These are phyloP conservation scores for Henicopernis longicauda DNA, from an alignment of 2,113 vertebrate species.

Conservation along the genomic window DNA sequence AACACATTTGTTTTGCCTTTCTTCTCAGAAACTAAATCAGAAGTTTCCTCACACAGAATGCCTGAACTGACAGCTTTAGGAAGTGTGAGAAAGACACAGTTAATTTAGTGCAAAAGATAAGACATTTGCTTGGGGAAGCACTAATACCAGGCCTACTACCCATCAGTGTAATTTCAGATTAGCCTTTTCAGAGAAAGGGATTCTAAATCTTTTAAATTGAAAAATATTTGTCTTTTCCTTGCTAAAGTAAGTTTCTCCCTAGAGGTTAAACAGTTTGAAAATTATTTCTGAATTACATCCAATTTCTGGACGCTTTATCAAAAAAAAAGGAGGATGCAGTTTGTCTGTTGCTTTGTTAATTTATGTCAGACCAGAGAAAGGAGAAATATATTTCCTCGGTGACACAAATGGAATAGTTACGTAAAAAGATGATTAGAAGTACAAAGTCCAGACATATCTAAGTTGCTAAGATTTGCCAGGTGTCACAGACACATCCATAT, in stretches of 20 bases:
- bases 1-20: conserved; percentile 7
- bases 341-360: neutral
- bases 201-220: conserved; percentile 45
- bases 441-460: neutral
- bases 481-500: neutral
- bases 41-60: neutral
- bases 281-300: conserved; percentile 15
- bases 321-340: neutral
- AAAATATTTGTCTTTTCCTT: conserved; percentile 22
- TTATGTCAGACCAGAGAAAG: neutral
- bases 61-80: conserved; percentile 28
- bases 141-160: neutral
- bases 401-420: neutral
- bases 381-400: neutral
- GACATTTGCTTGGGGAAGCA: conserved; percentile 35
- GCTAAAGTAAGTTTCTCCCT: conserved; percentile 4
- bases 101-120: conserved; percentile 47
- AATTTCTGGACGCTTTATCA: neutral
- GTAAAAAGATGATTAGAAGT: neutral
- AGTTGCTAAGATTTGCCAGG: neutral
- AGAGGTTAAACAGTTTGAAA: neutral
- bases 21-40: conserved; percentile 34
- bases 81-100: conserved; percentile 24
- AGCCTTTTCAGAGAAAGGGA: neutral
- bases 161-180: conserved; percentile 34